Base-by-base conservation (phyloP, 2,113 vertebrate genomes). In the Craseonycteris thonglongyai region DNA sequence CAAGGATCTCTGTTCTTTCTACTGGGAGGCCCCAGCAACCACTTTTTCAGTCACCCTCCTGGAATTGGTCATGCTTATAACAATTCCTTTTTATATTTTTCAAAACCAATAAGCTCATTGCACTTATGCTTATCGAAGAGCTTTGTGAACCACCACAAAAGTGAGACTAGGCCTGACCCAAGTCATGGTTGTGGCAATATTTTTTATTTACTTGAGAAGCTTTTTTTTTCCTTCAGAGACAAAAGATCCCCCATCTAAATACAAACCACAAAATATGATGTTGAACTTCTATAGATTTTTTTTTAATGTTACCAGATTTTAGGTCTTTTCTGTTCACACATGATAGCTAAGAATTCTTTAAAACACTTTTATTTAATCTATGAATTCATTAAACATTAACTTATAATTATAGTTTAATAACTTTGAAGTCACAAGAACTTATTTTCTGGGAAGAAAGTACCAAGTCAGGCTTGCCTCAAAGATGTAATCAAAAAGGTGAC, bases 201-300 rank as follows among this genome's bases (percentile, higher is more conserved):
- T 93, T 94, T 92, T 90, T 69, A 19, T 88, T 96, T 96, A 65
- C 54, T 19, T n/a, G n/a, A n/a, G 35, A 96, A 69, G 82, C 22
- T 14, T 47, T 45, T 30, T 76, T 51, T 56, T 88, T 40, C 42
- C 28, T 78, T 93, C 51, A 7, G 3, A 94, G 58, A 86, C 12
- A 69, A 28, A 91, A 81, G 59, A 81, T 61, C 8, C 54, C 49
- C 40, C 16, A 72, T 51, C 7, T 83, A 69, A 93, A 88, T 63
- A 71, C 19, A 61, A 85, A n/a, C 10, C n/a, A 33, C 51, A 88
- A 82, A 85, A 89, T 24, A 56, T 1, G 5, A 42, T 49, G 12
- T 7, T 72, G 47, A 95, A 85, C 9, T 76, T 84, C 33, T 47
- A 19, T 11, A 5, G 6, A 38, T 15, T 56, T 75, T 79, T 61